phyloP scores from a whole-genome alignment of 2,113 vertebrate genomes.

The Oceanodroma tethys region DNA sequence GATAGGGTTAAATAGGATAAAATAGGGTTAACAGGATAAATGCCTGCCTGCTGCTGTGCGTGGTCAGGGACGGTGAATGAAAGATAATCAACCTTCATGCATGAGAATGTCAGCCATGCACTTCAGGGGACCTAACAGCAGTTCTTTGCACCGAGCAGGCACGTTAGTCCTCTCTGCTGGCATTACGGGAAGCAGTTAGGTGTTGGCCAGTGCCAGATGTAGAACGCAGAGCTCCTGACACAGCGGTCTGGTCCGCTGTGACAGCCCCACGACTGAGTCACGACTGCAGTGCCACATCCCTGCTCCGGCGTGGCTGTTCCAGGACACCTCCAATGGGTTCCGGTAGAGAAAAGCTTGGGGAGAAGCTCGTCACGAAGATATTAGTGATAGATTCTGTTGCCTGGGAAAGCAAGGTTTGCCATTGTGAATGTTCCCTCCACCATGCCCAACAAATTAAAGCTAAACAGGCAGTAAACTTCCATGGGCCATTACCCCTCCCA shows the following conservation, averaged over 20 bases:
- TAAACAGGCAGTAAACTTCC: neutral
- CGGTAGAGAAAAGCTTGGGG: neutral
- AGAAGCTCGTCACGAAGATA: rapidly evolving
- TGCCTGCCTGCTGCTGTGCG: neutral
- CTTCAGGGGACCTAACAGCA: neutral
- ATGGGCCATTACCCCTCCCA: neutral
- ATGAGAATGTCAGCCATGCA: neutral
- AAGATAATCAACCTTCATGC: rapidly evolving
- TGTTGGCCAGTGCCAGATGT: neutral
- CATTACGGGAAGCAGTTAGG: neutral
- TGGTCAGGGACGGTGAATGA: neutral
- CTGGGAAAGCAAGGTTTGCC: neutral
- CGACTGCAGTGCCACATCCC: rapidly evolving
- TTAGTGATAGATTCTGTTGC: neutral
- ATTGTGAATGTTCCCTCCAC: neutral
- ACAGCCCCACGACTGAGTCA: neutral
- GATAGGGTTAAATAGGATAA: neutral
- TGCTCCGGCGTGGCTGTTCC: neutral
- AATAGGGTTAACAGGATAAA: neutral
- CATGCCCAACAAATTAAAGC: neutral
- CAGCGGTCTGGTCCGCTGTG: rapidly evolving
- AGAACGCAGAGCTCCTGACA: neutral
- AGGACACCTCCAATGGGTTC: neutral
- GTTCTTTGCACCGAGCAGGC: neutral
- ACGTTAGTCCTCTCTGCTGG: neutral